phyloP scores from a whole-genome alignment of 2,797 vertebrate species.

The Limosa lapponica region DNA sequence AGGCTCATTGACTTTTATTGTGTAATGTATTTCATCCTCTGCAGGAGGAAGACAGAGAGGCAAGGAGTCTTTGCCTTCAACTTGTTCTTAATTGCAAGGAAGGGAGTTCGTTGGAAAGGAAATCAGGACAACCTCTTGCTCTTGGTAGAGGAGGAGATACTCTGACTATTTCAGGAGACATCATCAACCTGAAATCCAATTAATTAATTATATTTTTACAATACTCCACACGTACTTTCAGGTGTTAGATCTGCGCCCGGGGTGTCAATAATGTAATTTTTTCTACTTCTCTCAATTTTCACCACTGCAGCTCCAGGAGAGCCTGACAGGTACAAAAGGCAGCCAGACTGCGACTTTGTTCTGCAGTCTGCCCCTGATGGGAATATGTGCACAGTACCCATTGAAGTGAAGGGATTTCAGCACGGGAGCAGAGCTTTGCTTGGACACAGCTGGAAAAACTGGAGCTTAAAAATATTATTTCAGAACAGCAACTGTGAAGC shows the following conservation, averaged over 20 bases:
- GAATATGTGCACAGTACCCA: neutral
- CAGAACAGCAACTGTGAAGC: neutral
- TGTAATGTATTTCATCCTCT: slow-evolving; percentile 49
- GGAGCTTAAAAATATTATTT: slow-evolving; percentile 15
- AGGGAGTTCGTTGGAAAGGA: neutral
- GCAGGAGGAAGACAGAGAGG: neutral
- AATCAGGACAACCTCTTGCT: neutral
- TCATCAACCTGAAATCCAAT: neutral
- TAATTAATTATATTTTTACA: neutral
- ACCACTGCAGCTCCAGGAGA: neutral
- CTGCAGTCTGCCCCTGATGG: neutral
- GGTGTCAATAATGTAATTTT: neutral
- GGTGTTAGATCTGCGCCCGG: neutral
- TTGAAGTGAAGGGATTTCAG: neutral
- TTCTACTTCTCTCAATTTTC: neutral
- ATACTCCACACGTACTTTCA: neutral
- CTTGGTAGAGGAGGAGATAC: neutral
- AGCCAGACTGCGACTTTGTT: neutral
- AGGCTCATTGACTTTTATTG: slow-evolving; percentile 61
- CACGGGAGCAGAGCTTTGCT: neutral
- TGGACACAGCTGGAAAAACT: slow-evolving; percentile 26
- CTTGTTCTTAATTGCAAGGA: neutral
- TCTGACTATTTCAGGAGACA: neutral
- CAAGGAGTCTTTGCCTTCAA: neutral
- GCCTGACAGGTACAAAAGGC: neutral